phyloP scores from a whole-genome alignment of 1,140 invertebrate species.

The Hormaphis cornu region DNA sequence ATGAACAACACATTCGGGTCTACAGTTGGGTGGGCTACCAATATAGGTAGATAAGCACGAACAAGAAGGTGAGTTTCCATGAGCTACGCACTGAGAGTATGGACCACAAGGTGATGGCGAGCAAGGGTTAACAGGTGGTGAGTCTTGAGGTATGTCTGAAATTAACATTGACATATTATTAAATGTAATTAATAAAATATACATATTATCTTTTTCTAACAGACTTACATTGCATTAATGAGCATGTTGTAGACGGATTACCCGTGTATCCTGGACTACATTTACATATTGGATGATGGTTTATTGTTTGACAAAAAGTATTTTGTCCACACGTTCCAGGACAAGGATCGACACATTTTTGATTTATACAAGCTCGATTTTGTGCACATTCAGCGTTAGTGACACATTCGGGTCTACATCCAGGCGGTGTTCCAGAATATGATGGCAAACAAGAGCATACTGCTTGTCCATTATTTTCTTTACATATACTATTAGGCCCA shows the following conservation, averaged over 20 bases:
- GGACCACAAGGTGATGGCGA: constrained; percentile 60
- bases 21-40: constrained; percentile 53
- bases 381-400: constrained; percentile 56
- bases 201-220: background rate
- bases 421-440: constrained; percentile 59
- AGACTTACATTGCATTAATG: constrained; percentile 44
- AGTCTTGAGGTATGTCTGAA: constrained; percentile 22
- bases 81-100: constrained; percentile 52
- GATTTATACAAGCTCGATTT: constrained; percentile 52
- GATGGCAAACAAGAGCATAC: constrained; percentile 54
- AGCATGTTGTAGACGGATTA: constrained; percentile 59
- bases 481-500: constrained; percentile 58
- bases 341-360: constrained; percentile 61
- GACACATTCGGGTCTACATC: constrained; percentile 59
- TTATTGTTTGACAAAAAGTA: constrained; percentile 53
- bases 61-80: constrained; percentile 51
- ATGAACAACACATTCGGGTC: constrained; percentile 54
- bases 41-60: constrained; percentile 51
- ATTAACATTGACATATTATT: background rate
- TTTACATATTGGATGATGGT: constrained; percentile 55
- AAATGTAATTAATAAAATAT: background rate
- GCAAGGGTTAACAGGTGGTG: constrained; percentile 49
- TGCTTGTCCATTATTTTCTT: constrained; percentile 47
- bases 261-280: constrained; percentile 58
- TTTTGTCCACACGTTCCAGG: constrained; percentile 60